Conservation (phyloP, 2,888 invertebrate genomes). For the Troides oblongomaculatus region DNA sequence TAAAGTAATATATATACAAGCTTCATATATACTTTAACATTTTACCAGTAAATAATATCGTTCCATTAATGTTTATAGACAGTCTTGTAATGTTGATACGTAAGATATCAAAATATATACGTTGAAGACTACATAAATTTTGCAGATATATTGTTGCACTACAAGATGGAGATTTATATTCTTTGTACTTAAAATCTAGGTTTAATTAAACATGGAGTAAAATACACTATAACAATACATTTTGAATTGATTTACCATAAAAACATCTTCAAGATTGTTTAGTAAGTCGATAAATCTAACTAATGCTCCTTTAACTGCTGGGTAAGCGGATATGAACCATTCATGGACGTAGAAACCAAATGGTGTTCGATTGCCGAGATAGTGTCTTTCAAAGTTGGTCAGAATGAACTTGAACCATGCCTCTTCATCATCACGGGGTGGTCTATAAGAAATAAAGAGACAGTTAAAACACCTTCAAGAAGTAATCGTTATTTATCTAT, state of each 20-base stretch:
- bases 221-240: not conserved
- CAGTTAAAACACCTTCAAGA: not conserved
- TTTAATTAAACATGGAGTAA: not conserved
- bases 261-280: constrained; percentile 76
- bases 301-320: constrained; percentile 71
- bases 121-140: no score
- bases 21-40: no score
- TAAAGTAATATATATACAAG: no score
- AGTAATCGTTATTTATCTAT: not conserved
- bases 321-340: constrained; percentile 74
- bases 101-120: no score
- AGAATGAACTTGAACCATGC: constrained; percentile 79
- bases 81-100: no score
- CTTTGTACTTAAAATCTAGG: not conserved
- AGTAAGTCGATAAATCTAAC: constrained; percentile 78
- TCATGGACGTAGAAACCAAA: constrained; percentile 84
- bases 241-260: constrained; percentile 65
- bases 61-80: no score
- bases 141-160: not conserved
- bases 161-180: not conserved
- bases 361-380: constrained; percentile 82
- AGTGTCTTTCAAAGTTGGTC: constrained; percentile 82
- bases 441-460: constrained; percentile 38
- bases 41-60: no score
- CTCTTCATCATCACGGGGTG: constrained; percentile 53